Evolutionary conservation across 2,888 invertebrate species (phyloP).

Genomic region (Lomographa bimaculata): DNA sequence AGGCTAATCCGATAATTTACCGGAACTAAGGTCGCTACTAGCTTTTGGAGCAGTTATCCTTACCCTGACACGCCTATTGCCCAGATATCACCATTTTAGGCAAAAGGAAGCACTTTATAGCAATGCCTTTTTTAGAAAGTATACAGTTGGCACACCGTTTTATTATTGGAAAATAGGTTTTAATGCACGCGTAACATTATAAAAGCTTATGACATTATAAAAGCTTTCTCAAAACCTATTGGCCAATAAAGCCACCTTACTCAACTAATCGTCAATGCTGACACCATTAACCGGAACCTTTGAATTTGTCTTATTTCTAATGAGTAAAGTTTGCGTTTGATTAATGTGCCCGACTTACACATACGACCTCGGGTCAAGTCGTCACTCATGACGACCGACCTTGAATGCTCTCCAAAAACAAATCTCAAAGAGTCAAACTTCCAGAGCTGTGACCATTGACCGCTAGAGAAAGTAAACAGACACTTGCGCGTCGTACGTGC

Average conservation of each 20-base stretch:
- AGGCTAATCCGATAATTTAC: conserved; percentile 19
- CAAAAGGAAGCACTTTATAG: conserved; percentile 3
- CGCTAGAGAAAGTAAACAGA: conserved; percentile 74
- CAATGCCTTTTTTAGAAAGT: conserved; percentile 20
- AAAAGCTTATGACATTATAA: conserved; percentile 26
- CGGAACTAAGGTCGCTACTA: conserved; percentile 21
- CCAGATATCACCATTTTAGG: no score
- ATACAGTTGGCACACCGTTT: conserved; percentile 3
- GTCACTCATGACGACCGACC: conserved; percentile 44
- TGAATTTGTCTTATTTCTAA: conserved; percentile 6
- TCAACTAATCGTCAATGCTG: conserved; percentile 5
- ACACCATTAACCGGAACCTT: conserved; percentile 4
- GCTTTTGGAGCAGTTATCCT: conserved; percentile 22
- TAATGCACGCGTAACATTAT: conserved; percentile 19
- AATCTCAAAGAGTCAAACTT: conserved; percentile 41
- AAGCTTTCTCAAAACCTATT: conserved; percentile 25
- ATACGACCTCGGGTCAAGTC: conserved; percentile 17
- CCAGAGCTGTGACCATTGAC: conserved; percentile 66
- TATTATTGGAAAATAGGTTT: conserved; percentile 20
- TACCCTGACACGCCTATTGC: conserved; percentile 1
- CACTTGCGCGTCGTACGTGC: conserved; percentile 60
- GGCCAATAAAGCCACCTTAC: conserved; percentile 21
- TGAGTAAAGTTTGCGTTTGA: conserved; percentile 2
- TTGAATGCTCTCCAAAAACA: conserved; percentile 54
- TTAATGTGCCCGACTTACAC: conserved; percentile 12